Conservation (phyloP, 2,888 invertebrate genomes). For the Idaea aversata region DNA sequence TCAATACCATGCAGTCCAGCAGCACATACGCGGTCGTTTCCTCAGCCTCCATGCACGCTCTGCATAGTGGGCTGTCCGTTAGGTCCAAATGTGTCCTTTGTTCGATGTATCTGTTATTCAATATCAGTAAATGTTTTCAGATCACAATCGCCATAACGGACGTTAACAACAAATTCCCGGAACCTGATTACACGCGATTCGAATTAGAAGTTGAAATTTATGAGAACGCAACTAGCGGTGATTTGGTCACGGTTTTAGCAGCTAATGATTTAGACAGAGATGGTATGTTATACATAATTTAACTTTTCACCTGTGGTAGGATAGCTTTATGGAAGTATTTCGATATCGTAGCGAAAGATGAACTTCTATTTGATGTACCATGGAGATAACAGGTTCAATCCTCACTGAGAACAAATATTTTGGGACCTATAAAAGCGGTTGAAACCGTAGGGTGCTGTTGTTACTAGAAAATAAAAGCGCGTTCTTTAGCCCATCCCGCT, state of each 20-base stretch:
- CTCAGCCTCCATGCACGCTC: no score
- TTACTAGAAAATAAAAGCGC: no score
- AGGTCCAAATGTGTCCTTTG: neutral
- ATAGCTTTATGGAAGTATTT: neutral
- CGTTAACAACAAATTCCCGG: constrained; percentile 80
- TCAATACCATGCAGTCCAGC: no score
- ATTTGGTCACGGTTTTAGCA: constrained; percentile 56
- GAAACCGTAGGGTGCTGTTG: no score
- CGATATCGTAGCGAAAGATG: neutral
- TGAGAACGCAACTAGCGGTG: constrained; percentile 71
- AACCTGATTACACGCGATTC: constrained; percentile 53
- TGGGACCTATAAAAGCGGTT: no score
- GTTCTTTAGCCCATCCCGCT: no score
- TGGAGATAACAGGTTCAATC: no score
- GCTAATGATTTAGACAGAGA: constrained; percentile 80
- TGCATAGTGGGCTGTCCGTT: no score
- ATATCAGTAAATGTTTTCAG: constrained; percentile 46
- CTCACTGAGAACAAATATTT: no score
- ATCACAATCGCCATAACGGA: constrained; percentile 80
- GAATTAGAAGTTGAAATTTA: constrained; percentile 55
- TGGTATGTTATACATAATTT: constrained; percentile 25
- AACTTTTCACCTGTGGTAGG: neutral
- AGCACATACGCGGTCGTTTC: no score
- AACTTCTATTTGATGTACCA: no score
- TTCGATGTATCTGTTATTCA: neutral